Evolutionary conservation across 2,797 vertebrate species (phyloP).

Genomic region (Enteromius unitaeniatus): DNA sequence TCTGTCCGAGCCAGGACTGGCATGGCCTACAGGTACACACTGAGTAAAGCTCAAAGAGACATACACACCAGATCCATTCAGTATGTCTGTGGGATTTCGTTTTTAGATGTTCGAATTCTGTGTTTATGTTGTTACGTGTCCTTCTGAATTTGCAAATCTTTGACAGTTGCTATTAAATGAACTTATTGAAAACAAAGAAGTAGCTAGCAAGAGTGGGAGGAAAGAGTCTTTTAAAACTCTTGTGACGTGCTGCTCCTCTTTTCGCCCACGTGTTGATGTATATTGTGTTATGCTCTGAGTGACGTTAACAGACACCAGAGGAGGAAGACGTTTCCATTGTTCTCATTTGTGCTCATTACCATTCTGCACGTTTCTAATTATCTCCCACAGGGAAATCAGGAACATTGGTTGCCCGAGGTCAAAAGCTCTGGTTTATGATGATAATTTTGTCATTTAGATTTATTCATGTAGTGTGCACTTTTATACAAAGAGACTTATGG

Average conservation of each 20-base stretch:
- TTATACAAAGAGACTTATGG: neutral
- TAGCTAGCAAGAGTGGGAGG: constrained; percentile 21
- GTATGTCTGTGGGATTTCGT: constrained; percentile 21
- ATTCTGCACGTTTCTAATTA: neutral
- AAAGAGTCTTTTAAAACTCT: constrained; percentile 16
- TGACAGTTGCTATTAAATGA: neutral
- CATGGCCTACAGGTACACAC: constrained; percentile 79
- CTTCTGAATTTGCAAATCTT: neutral
- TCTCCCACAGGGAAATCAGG: constrained; percentile 6
- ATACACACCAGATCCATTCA: neutral
- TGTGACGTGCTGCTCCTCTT: constrained; percentile 9
- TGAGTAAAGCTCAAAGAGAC: neutral
- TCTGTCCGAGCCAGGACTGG: constrained; percentile 79
- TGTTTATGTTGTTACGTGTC: constrained; percentile 7
- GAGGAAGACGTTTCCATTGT: constrained; percentile 9
- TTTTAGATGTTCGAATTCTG: constrained; percentile 50
- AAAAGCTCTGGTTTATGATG: constrained; percentile 2
- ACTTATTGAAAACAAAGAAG: neutral
- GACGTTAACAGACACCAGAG: constrained; percentile 1
- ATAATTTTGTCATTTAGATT: neutral
- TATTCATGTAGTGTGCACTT: neutral
- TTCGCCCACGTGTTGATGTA: constrained; percentile 25
- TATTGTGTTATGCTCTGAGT: constrained; percentile 13
- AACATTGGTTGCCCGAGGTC: neutral
- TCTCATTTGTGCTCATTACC: constrained; percentile 35